Evolutionary conservation across 1,140 invertebrate species (phyloP), one percentile per base, ranked within the genome.

Genomic region (Rhizoglyphus robini): DNA sequence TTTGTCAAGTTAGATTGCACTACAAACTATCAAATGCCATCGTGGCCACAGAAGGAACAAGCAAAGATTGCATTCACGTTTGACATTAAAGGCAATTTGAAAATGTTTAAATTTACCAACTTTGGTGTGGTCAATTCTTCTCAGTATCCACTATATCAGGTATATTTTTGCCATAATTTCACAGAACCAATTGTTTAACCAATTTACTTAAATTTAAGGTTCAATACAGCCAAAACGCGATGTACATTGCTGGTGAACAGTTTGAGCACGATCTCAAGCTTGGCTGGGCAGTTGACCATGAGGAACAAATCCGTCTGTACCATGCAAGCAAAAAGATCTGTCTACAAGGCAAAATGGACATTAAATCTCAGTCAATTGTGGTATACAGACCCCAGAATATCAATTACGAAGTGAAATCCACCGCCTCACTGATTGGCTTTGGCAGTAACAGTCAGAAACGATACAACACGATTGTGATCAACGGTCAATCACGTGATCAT

Each of bases 191-290:
- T n/a, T n/a, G n/a, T n/a, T 54, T 27, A 54, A 25, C n/a, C n/a
- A n/a, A n/a, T n/a, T 8, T 8, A 27, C 8, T 32, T 23, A 27
- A 54, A 54, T 32, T 27, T 54, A 27, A 65, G 23, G 20, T 65
- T 20, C 31, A 58, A 18, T 65, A 25, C 54, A 20, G 18, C 3
- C 46, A 60, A 8, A 66, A 65, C 27, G 5, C 62, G 23, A 13
- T 25, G n/a, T 23, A 59, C n/a, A 32, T 18, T 15, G 27, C 57
- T 2, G 23, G 11, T 30, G 64, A 65, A 46, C 59, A 64, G 13
- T n/a, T 65, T 3, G 64, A 65, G 31, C 38, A 65, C 51, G 58
- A 65, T 27, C 32, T 65, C 20, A 66, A 41, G 30, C 20, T 65
- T 4, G 32, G 20, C 5, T 65, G 64, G 64, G 25, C n/a, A 34